Conservation (phyloP, 1,140 invertebrate genomes). For the Euura saliciscinereae region DNA sequence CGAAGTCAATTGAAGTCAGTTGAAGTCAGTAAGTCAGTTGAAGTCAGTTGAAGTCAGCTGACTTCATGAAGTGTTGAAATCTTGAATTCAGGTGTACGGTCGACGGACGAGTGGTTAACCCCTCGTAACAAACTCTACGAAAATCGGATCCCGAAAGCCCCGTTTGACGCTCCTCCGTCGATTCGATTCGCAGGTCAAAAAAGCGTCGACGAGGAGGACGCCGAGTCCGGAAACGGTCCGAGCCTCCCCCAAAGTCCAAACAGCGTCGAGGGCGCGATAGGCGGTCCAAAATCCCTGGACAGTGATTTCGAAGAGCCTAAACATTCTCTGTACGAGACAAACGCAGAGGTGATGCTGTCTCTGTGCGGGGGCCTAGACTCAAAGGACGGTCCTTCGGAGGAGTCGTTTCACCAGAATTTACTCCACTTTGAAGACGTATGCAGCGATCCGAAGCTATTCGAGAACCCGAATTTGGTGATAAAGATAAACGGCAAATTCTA, state of each 20-base stretch:
- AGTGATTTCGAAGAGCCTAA: conserved; percentile 82
- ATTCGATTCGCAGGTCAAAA: conserved; percentile 43
- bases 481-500: conserved; percentile 87
- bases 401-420: conserved; percentile 76
- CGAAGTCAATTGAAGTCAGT: too few relatives aligned
- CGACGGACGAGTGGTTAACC: too few relatives aligned
- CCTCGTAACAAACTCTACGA: neutral
- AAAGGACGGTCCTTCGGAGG: conserved; percentile 65
- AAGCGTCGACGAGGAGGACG: conserved; percentile 80
- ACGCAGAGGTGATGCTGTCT: conserved; percentile 73
- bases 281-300: conserved; percentile 72
- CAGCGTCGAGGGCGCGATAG: conserved; percentile 80
- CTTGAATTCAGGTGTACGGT: too few relatives aligned
- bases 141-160: neutral
- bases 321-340: conserved; percentile 65
- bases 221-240: conserved; percentile 92
- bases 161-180: too few relatives aligned
- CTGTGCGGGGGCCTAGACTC: conserved; percentile 78
- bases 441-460: conserved; percentile 77
- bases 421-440: conserved; percentile 86
- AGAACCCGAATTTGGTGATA: conserved; percentile 86
- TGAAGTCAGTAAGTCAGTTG: too few relatives aligned
- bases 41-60: too few relatives aligned
- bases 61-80: too few relatives aligned
- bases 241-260: conserved; percentile 93